Evolutionary conservation across 2,888 invertebrate species (phyloP).

Genomic region (Andrena flavipes): DNA sequence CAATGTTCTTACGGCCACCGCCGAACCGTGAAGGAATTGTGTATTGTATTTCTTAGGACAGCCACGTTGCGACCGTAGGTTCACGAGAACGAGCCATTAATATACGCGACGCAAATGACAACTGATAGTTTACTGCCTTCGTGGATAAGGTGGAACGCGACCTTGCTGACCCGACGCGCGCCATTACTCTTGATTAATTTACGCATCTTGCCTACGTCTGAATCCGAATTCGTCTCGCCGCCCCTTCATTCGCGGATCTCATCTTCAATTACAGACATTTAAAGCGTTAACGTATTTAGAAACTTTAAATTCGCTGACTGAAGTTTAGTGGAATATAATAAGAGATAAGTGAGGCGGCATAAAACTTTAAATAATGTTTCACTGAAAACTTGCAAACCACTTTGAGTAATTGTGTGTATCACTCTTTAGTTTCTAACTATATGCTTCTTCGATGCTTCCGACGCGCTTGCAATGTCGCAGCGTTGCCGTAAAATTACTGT

Average conservation of each 20-base stretch:
- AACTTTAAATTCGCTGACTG: too few relatives aligned
- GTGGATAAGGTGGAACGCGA: conserved; percentile 38
- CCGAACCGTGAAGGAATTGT: conserved; percentile 31
- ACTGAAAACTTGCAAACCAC: too few relatives aligned
- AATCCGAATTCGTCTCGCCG: neutral
- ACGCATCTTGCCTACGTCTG: conserved; percentile 10
- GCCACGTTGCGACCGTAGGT: neutral
- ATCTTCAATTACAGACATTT: neutral
- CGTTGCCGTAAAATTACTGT: neutral
- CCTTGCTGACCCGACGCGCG: conserved; percentile 31
- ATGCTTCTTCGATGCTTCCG: neutral
- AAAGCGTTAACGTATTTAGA: too few relatives aligned
- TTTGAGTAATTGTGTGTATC: neutral
- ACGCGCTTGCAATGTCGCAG: neutral
- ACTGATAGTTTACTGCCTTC: conserved; percentile 41
- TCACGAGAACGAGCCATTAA: conserved; percentile 4
- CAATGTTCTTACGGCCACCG: conserved; percentile 37
- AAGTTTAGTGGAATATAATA: too few relatives aligned
- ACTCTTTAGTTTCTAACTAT: neutral
- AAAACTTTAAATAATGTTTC: too few relatives aligned
- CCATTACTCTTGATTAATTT: conserved; percentile 43
- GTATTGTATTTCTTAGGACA: conserved; percentile 30
- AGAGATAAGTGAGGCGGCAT: too few relatives aligned
- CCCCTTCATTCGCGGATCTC: neutral
- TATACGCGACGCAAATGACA: conserved; percentile 36